Evolutionary conservation across 2,113 vertebrate genomes (phyloP).

Genomic region (Crotalus helleri): DNA sequence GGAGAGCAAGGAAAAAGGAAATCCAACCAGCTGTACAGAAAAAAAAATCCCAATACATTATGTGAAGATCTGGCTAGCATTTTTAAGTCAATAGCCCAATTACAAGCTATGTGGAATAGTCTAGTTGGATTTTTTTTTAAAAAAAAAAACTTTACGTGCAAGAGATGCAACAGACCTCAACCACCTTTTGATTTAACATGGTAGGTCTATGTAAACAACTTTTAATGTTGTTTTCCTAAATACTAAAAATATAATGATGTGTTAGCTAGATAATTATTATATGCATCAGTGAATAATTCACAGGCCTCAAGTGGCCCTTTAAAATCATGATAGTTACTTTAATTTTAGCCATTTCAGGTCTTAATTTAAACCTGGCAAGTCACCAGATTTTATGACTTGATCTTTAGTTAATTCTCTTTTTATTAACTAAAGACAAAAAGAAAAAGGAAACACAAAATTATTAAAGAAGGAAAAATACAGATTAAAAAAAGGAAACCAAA

Average conservation of each 20-base stretch:
- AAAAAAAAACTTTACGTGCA: neutral
- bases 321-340: neutral
- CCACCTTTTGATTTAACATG: neutral
- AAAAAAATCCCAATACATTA: conserved; percentile 47
- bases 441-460: neutral
- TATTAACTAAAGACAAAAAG: neutral
- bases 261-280: neutral
- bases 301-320: neutral
- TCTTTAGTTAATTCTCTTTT: neutral
- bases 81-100: conserved; percentile 44
- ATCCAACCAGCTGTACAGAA: conserved; percentile 42
- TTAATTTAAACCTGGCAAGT: neutral
- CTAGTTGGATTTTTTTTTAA: neutral
- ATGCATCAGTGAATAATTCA: neutral
- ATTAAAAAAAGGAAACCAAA: neutral
- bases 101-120: conserved; percentile 12
- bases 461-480: neutral
- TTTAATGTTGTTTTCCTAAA: neutral
- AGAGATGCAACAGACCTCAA: neutral
- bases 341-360: neutral
- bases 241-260: neutral
- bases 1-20: neutral
- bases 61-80: conserved; percentile 36
- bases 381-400: neutral
- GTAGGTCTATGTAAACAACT: neutral